A percentile compares a stretch with the other conserved stretches of the same genome.
Evolutionary conservation across 2,888 invertebrate genomes (phyloP).

Genomic region (Teinopalpus imperialis): DNA sequence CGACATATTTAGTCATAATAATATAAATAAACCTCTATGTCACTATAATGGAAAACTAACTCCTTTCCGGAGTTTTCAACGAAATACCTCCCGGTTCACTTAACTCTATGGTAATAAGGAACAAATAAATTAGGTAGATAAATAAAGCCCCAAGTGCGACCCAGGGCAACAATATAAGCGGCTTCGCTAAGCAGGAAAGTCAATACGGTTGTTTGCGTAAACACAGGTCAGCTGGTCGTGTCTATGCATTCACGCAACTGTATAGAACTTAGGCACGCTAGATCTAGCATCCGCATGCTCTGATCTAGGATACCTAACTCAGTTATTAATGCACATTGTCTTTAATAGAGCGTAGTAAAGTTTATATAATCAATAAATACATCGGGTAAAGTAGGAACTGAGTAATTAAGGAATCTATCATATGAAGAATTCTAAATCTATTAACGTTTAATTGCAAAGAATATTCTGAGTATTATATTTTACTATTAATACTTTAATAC

Average conservation of each 20-base stretch:
- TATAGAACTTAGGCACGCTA: slow-evolving; percentile 7
- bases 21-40: too few relatives aligned
- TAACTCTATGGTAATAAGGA: slow-evolving; percentile 6
- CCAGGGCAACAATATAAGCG: slow-evolving; percentile 53
- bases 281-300: slow-evolving; percentile 16
- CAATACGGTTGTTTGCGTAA: slow-evolving; percentile 67
- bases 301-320: slow-evolving; percentile 7
- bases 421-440: background rate
- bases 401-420: background rate
- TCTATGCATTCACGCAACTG: slow-evolving; percentile 20
- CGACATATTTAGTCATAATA: too few relatives aligned
- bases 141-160: slow-evolving; percentile 37
- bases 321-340: slow-evolving; percentile 14
- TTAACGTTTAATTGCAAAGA: background rate
- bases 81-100: slow-evolving; percentile 5
- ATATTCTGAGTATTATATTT: too few relatives aligned
- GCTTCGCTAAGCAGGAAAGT: slow-evolving; percentile 54
- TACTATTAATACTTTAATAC: too few relatives aligned
- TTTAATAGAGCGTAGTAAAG: slow-evolving; percentile 13
- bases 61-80: background rate
- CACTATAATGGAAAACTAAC: too few relatives aligned
- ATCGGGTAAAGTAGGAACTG: slow-evolving; percentile 4
- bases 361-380: slow-evolving; percentile 1
- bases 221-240: slow-evolving; percentile 35
- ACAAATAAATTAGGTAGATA: slow-evolving; percentile 16